Percentiles rank a stretch among this genome's conserved stretches.
Evolutionary conservation across 2,113 vertebrate species (phyloP).

Genomic region (Paracanthobrama guichenoti): DNA sequence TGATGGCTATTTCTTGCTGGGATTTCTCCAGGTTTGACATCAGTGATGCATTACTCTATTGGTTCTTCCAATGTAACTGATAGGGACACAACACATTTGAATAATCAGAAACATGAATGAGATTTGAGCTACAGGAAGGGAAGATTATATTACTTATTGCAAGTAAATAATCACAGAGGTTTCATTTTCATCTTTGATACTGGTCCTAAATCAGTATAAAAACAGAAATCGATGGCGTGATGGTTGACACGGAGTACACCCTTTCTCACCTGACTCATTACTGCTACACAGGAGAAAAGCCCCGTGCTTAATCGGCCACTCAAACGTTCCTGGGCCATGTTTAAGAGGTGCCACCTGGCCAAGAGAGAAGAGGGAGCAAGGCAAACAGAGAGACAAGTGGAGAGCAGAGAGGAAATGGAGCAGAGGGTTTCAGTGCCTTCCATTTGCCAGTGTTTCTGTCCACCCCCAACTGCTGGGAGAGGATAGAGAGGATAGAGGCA

Average conservation of each 20-base stretch:
- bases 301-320: conserved; percentile 78
- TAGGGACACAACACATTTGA: not conserved
- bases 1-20: too few relatives aligned
- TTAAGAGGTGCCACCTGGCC: conserved; percentile 72
- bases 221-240: not conserved
- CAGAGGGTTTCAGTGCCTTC: conserved; percentile 77
- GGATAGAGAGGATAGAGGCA: conserved; percentile 49
- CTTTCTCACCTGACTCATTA: conserved; percentile 64
- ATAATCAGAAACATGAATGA: not conserved
- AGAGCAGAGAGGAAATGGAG: conserved; percentile 75
- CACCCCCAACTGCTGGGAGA: conserved; percentile 55
- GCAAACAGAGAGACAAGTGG: conserved; percentile 56
- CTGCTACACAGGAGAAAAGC: conserved; percentile 65
- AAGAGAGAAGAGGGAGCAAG: conserved; percentile 45
- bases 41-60: too few relatives aligned
- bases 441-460: conserved; percentile 66
- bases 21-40: too few relatives aligned
- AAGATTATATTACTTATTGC: too few relatives aligned
- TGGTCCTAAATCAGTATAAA: not conserved
- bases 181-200: not conserved
- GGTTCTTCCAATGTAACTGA: not conserved
- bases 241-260: conserved; percentile 40
- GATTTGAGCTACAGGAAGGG: not conserved
- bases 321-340: conserved; percentile 73
- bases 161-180: not conserved